Conservation (phyloP, 92 coral and sea anemone genomes). For the Siderastrea siderea region DNA sequence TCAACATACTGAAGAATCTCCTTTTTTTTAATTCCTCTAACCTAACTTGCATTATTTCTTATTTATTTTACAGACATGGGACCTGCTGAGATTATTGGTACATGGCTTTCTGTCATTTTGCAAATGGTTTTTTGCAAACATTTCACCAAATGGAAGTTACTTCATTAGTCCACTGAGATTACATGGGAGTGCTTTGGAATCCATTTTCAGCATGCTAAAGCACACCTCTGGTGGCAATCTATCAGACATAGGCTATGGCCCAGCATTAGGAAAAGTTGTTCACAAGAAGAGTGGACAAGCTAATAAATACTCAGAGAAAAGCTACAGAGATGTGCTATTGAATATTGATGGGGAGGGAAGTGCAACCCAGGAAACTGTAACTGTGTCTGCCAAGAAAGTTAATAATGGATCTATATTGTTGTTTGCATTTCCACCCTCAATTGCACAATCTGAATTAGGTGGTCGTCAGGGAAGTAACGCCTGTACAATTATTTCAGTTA, state of each 20-base stretch:
- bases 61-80: constrained; percentile 36
- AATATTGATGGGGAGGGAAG: constrained; percentile 32
- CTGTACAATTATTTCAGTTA: too few species aligned
- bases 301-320: constrained; percentile 15
- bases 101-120: constrained; percentile 33
- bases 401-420: too few species aligned
- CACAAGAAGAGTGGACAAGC: not conserved
- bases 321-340: constrained; percentile 22
- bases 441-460: too few species aligned
- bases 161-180: constrained; percentile 48
- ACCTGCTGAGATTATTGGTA: constrained; percentile 28
- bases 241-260: constrained; percentile 28
- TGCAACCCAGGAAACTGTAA: too few species aligned
- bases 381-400: too few species aligned
- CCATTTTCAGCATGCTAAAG: constrained; percentile 36
- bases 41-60: too few species aligned
- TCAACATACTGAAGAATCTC: too few species aligned
- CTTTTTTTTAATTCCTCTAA: too few species aligned
- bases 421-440: too few species aligned
- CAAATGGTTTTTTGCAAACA: constrained; percentile 35
- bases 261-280: constrained; percentile 19
- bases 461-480: too few species aligned
- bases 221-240: constrained; percentile 47
- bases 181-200: constrained; percentile 58
- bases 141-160: constrained; percentile 28